Evolutionary conservation across 2,888 invertebrate genomes (phyloP).

Genomic region (Lumbricus terrestris): DNA sequence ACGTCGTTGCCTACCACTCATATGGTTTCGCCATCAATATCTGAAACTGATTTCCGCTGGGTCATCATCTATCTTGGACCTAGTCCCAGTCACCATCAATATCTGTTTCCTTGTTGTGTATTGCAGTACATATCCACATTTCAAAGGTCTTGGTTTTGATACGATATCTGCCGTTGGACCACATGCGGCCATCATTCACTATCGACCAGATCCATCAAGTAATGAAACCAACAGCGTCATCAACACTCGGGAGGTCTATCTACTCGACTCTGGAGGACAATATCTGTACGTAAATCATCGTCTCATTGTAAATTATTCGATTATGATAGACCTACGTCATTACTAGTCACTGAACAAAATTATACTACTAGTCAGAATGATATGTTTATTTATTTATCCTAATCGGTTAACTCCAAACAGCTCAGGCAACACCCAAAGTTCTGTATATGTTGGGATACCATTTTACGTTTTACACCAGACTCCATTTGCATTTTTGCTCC

Average conservation of each 20-base stretch:
- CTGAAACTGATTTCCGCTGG: neutral
- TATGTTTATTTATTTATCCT: too few relatives aligned
- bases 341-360: too few relatives aligned
- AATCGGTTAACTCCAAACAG: too few relatives aligned
- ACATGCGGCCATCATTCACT: constrained; percentile 58
- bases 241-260: constrained; percentile 47
- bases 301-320: too few relatives aligned
- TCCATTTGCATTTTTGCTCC: too few relatives aligned
- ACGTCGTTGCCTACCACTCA: too few relatives aligned
- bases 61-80: too few relatives aligned
- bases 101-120: neutral
- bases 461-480: too few relatives aligned
- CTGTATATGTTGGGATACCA: too few relatives aligned
- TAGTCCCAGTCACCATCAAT: neutral
- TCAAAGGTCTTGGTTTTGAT: constrained; percentile 52
- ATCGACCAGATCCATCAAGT: constrained; percentile 42
- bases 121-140: constrained; percentile 36
- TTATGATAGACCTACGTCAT: too few relatives aligned
- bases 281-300: constrained; percentile 47
- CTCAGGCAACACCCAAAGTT: too few relatives aligned
- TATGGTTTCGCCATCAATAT: neutral
- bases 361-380: too few relatives aligned
- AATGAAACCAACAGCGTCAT: constrained; percentile 54
- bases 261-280: constrained; percentile 56
- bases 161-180: constrained; percentile 54